Conservation (phyloP, 1,140 invertebrate species). For the Habropoda laboriosa region DNA sequence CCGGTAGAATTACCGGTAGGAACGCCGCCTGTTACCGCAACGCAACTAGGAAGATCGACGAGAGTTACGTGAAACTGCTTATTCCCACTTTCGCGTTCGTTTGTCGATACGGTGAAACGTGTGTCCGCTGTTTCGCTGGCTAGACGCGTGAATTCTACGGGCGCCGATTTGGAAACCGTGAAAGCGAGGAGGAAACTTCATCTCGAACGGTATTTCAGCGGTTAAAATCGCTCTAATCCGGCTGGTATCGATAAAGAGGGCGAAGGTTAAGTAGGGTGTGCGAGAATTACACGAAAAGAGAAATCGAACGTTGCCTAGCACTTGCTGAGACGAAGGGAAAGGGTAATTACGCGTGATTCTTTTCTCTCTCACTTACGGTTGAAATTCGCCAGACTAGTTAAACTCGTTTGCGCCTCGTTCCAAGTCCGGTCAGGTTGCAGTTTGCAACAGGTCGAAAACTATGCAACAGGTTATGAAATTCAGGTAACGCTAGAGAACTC, state of each 20-base stretch:
- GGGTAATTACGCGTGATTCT: no score
- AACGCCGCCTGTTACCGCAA: conserved; percentile 39
- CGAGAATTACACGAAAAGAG: background rate
- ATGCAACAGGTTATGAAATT: no score
- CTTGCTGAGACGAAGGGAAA: background rate
- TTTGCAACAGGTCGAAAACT: no score
- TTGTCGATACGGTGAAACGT: background rate
- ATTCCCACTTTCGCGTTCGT: conserved; percentile 26
- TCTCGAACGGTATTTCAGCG: no score
- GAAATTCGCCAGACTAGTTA: background rate
- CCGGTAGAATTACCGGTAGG: conserved; percentile 39
- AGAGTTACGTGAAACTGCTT: conserved; percentile 47
- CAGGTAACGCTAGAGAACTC: conserved; percentile 69
- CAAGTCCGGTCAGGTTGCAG: background rate
- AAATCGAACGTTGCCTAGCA: conserved; percentile 17
- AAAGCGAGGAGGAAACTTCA: no score
- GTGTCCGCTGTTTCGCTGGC: background rate
- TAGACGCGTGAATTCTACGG: background rate
- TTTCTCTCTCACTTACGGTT: no score
- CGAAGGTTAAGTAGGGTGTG: background rate
- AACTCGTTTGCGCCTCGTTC: background rate
- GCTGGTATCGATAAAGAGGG: no score
- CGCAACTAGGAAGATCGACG: conserved; percentile 39
- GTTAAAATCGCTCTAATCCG: background rate
- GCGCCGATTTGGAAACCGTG: background rate